Base-by-base conservation (phyloP, 1,140 invertebrate species). In the Magallana angulata region DNA sequence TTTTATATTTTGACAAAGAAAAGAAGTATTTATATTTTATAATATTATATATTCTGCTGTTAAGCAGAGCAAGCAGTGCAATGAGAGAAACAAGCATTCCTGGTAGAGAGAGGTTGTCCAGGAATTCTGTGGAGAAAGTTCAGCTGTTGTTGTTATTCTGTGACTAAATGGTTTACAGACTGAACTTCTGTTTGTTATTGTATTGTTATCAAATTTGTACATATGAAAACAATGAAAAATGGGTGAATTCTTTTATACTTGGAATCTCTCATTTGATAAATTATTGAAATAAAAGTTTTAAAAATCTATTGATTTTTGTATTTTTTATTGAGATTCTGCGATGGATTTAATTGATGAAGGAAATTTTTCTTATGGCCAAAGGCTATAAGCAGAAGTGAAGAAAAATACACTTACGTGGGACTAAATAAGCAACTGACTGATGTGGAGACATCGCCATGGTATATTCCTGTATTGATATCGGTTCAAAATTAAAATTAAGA, bases 201-300 rank as follows among this genome's bases (percentile, higher is more conserved):
- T 76, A 76, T 76, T 76, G 68, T 76, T 76, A 76, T 76, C 68
- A 76, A 76, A 30, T 76, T 76, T 76, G 68, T 76, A 76, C 68
- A 76, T 24, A 76, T 48, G 36, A 48, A 48, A 18, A 30, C 36
- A 11, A 76, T 76, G 68, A 30, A 12, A 48, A 76, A 76, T 30
- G 18, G 68, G 68, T 11, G 11, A 12, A 30, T 76, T 76, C 36
- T 76, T 18, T 30, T 76, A 18, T 76, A 76, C 68, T 76, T 76
- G 68, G 36, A 76, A 76, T 76, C 68, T 76, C 68, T 76, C 68
- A 76, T 76, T 48, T 48, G 36, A 76, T 76, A 76, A 76, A 76
- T 76, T 76, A 30, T 36, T 76, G 68, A 76, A 76, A 76, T 76
- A 24, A 76, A 24, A 48, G 36, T 48, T 48, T 48, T 48, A 48